Evolutionary conservation across 2,888 invertebrate genomes (phyloP), one percentile per base, ranked within the genome.

Genomic region (Drosophila limbata): DNA sequence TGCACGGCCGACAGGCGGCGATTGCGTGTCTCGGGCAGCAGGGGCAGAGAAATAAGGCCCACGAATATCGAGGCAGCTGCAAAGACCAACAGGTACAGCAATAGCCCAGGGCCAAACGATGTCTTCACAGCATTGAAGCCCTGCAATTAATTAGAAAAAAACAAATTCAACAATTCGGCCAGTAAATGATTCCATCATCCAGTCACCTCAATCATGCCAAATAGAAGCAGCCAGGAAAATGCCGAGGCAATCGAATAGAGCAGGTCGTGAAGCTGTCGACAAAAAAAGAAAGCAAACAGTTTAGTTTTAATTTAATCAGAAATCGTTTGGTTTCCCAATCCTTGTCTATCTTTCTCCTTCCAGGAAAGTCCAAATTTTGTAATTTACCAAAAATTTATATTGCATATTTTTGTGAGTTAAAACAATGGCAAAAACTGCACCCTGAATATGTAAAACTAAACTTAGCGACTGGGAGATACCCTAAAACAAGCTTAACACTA

Each of bases 1-100:
- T 90, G 90, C 31, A 92, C 81, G 15, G 89, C 79, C 13, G 87
- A 80, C 0, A 82, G 68, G 0, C 88, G 79, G 3, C 84, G 90
- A 3, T 88, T 83, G 28, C 84, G 80, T 3, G 90, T 92, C 65
- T 90, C 92, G 1, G 91, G 91, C 48, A 92, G 5, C 13, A 87
- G 64, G 0, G 88, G 75, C 42, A 91, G 21, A 0, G 88, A 79
- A 52, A 91, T 81, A 0, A 89, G 45, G 1, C 79, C 86, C 33
- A 91, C 82, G 44, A 89, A 76, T 5, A 91, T 56, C 4, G 88
- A 90, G 9, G 84, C 77, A 11, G 72, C 79, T 1, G 89, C 89
- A 66, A 92, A 92, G 2, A 90, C 75, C 84, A 89, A 91, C 21
- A 92, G 60, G 5, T 86, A 84, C 0, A 81, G 44, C 55, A 83